Evolutionary conservation across 2,888 invertebrate genomes (phyloP).

Genomic region (Blera fallax): DNA sequence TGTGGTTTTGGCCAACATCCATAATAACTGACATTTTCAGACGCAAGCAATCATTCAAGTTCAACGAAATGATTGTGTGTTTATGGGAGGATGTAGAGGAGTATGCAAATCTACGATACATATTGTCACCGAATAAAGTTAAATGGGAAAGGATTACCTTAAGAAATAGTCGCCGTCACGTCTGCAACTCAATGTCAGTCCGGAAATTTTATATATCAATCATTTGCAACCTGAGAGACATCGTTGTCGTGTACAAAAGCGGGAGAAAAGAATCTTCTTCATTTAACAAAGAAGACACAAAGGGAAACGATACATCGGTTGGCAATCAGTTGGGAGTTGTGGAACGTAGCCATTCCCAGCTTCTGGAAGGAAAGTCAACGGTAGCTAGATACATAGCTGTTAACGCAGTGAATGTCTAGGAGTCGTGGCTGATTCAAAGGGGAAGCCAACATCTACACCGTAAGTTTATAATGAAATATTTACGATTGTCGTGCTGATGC

Average conservation of each 20-base stretch:
- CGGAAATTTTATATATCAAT: constrained; percentile 14
- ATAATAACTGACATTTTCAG: background rate
- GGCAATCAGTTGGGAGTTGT: background rate
- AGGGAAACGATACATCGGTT: background rate
- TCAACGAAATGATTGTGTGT: background rate
- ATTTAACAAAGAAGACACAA: constrained; percentile 4
- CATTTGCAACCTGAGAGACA: background rate
- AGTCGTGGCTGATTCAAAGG: background rate
- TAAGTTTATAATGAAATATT: constrained; percentile 32
- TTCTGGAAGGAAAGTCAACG: background rate
- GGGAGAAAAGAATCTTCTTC: background rate
- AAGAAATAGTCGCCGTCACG: background rate
- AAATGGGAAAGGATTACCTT: background rate
- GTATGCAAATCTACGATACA: background rate
- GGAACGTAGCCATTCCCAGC: background rate
- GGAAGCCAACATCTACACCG: background rate
- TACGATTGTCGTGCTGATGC: constrained; percentile 18
- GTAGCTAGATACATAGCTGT: background rate
- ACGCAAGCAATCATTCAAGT: background rate
- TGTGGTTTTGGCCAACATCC: background rate
- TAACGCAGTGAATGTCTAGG: background rate
- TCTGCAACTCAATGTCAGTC: constrained; percentile 6
- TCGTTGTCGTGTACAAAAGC: background rate
- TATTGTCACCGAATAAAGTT: background rate
- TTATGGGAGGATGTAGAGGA: background rate